These are phyloP conservation scores for Bryconaethiops microstoma DNA, from an alignment of 2,797 vertebrate genomes.

Conservation along the genomic window DNA sequence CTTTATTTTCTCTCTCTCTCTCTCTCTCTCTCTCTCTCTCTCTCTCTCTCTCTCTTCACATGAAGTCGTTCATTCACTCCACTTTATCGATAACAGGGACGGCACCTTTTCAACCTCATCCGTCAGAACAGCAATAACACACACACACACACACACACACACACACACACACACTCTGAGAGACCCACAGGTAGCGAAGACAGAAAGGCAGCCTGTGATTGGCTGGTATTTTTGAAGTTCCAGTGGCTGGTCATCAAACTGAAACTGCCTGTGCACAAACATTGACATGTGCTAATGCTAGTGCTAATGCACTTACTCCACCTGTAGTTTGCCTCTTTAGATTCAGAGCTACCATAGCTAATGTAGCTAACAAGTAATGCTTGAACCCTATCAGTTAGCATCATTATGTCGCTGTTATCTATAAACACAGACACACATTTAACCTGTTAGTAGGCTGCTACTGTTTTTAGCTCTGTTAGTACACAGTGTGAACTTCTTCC, in stretches of 20 bases:
- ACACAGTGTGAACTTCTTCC: too few species aligned
- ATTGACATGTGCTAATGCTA: neutral
- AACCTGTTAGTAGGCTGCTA: too few species aligned
- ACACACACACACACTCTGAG: conserved; percentile 38
- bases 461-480: too few species aligned
- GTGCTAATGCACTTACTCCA: too few species aligned
- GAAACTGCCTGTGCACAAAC: neutral
- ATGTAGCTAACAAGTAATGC: too few species aligned
- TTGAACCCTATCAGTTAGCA: too few species aligned
- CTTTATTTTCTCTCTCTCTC: too few species aligned
- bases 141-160: conserved; percentile 52
- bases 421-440: neutral
- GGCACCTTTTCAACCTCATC: conserved; percentile 9
- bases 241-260: neutral
- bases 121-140: neutral
- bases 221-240: neutral
- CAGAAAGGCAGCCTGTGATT: conserved; percentile 56
- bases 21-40: neutral
- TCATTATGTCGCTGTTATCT: neutral
- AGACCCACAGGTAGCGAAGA: neutral
- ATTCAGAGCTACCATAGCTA: too few species aligned
- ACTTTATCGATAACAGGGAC: conserved; percentile 24
- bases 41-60: neutral
- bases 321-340: too few species aligned
- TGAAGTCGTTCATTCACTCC: conserved; percentile 23